Base-by-base conservation (phyloP, 1,140 invertebrate species). In the Zeugodacus cucurbitae region DNA sequence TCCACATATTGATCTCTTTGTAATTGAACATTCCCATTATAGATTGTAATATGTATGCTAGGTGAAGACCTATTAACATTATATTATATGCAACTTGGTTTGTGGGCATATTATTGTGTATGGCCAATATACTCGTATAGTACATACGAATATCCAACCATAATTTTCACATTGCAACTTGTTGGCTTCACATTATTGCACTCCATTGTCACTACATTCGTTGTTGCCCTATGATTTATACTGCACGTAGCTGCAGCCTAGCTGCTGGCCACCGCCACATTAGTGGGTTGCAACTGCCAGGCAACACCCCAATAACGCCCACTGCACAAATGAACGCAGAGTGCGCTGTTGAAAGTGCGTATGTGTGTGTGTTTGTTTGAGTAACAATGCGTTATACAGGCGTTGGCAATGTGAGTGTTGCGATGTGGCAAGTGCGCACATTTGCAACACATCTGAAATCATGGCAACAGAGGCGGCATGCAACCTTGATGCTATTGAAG, bases 271-370 rank as follows among this genome's bases (percentile, higher is more conserved):
- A 44, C 34, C 11, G 14, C 70, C 37, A 44, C 32, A 11, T 41
- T 74, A 41, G 70, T 74, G 70, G 70, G 70, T 41, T 41, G 70
- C 70, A 41, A 20, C 70, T 74, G 70, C 70, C 11, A 41, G 34
- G 34, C 37, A 22, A 74, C 70, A 74, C 70, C 70, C 37, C 70
- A 74, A 74, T 17, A 44, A 74, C 70, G 70, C 70, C 70, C 70
- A 74, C 70, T 41, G 20, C 32, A 74, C 70, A 74, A 44, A 44
- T 74, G 70, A 74, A 74, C 70, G 29, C 3, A 41, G 34, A 74
- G 8, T n/a, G 3, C 70, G 20, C 70, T 20, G 11, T 14, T 48
- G 48, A 20, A 22, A 1, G 67, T 22, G 22, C 3, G 34, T 74
- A 11, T 41, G 17, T 20, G 11, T 74, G 17, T 74, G 7, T n/a